These are phyloP conservation scores for honey bee (Apis mellifera) DNA, from an alignment of 1,140 invertebrate species.

Conservation along the genomic window DNA sequence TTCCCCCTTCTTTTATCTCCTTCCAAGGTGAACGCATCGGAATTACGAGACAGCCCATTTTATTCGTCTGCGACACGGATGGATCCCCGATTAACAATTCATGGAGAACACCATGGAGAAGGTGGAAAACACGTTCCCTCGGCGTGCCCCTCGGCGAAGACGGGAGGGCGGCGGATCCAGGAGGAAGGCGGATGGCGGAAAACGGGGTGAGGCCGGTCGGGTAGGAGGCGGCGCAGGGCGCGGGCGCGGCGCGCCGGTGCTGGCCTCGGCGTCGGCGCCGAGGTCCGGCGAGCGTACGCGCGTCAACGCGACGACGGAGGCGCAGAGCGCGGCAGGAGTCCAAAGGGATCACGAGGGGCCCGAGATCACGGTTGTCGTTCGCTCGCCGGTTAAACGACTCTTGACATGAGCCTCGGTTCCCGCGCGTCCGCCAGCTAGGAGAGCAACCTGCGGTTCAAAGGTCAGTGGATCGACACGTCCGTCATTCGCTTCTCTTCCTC, in stretches of 20 bases:
- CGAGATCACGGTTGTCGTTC: conserved; percentile 33
- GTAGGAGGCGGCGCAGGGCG: conserved; percentile 46
- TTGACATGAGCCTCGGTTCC: conserved; percentile 68
- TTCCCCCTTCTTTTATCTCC: no score
- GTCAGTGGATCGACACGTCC: conserved; percentile 46
- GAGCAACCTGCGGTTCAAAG: conserved; percentile 52
- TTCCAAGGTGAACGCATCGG: no score
- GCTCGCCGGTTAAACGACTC: conserved; percentile 56
- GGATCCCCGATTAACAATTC: no score
- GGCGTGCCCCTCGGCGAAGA: conserved; percentile 44
- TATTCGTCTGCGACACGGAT: no score
- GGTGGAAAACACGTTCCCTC: conserved; percentile 33
- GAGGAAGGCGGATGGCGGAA: no score
- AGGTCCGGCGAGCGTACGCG: conserved; percentile 46
- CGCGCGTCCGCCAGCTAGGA: conserved; percentile 63
- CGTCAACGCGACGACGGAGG: conserved; percentile 41
- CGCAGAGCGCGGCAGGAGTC: conserved; percentile 70
- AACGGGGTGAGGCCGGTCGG: conserved; percentile 47
- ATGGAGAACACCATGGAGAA: conserved; percentile 3
- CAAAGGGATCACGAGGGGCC: conserved; percentile 68
- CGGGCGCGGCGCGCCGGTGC: not conserved
- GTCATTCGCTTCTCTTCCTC: conserved; percentile 3
- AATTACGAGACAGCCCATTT: no score
- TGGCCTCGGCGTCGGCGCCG: conserved; percentile 57
- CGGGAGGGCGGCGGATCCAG: no score